Base-by-base conservation (phyloP, 2,113 vertebrate species). In the Cynocephalus volans region DNA sequence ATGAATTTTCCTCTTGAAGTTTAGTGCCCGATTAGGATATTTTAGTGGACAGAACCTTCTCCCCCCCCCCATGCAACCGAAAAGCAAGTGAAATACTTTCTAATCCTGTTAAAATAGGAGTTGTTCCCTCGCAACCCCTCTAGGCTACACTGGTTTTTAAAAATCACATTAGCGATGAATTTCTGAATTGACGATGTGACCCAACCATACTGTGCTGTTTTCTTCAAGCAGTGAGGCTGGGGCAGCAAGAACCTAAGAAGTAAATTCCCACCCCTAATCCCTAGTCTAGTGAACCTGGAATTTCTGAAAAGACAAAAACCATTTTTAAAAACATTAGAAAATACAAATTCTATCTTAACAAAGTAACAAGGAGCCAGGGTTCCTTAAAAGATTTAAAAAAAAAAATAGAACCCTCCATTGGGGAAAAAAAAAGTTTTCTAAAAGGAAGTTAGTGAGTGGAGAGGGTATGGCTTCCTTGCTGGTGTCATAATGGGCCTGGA, bases 1-100 rank as follows among this genome's bases (percentile, higher is more conserved):
- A 98, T 98, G 98, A 94, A 97, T 98, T 98, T 98, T 97, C 96
- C 98, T 85, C 96, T 98, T 26, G 26, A 97, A 95, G 80, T 95
- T 69, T 97, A 97, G 83, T 75, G 23, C 56, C 87, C 92, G 5
- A 36, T 93, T 94, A 98, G 97, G 89, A 7, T 76, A 77, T 97
- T 76, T 93, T 73, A 97, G 80, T 93, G 65, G 45, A 31, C 82
- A 92, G 50, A 97, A 77, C 5, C 54, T 67, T 70, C 60, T 76
- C 23, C 48, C 41, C 23, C 48, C 41, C 41, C 69, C 18, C 52
- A 58, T 52, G 58, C 80, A 88, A 79, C 58, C 94, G 89, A 93
- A 97, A 95, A 93, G 70, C 58, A 76, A 82, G n/a, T n/a, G 80
- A 69, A 31, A 91, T 89, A n/a, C 58, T 96, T 97, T 95, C 19